Evolutionary conservation across 2,888 invertebrate species (phyloP), one percentile per base, ranked within the genome.

Genomic region (Scaeva pyrastri): DNA sequence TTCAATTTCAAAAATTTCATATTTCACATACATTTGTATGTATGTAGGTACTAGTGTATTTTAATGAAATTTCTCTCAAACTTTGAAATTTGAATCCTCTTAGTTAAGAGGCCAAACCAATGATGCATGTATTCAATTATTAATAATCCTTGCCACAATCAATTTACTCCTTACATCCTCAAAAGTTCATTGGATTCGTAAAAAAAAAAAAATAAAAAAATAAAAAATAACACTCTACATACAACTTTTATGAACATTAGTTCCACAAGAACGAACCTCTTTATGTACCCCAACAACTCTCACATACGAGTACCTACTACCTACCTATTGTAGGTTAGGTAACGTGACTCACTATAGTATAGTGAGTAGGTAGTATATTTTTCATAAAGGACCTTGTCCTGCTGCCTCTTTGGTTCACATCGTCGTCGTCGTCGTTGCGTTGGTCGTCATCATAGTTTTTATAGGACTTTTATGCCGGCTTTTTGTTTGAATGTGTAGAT

Each of bases 101-200:
- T 36, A 58, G 16, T 39, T 19, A 19, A 58, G 14, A 58, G 19
- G 11, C 36, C 16, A 11, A 16, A 11, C 19, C 60, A 60, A 60
- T 39, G 60, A 60, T 60, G 60, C 60, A 60, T 56, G 56, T 11
- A 36, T 60, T 60, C 60, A 60, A 60, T 60, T 45, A 64, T 74
- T 50, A 64, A 83, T 64, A 83, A 79, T 70, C 83, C 43, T 43
- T 70, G 62, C 56, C 78, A 71, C 79, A 84, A 84, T 79, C 84
- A 79, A 84, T 84, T 79, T 71, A 60, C 71, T 56, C 43, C 31
- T 31, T 8, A 8, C 31, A 31, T 31, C 8, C 31, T 84, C 26
- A 79, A 58, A 74, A 74, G 74, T 84, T 48, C 73, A 78, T 26
- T 43, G 64, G 50, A 66, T 36, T 66, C 36, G 3, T 16, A 6